A percentile compares a stretch with the other conserved stretches of the same genome.
Conservation (phyloP, 2,797 vertebrate species). For the Neosilurus mollespiculum region DNA sequence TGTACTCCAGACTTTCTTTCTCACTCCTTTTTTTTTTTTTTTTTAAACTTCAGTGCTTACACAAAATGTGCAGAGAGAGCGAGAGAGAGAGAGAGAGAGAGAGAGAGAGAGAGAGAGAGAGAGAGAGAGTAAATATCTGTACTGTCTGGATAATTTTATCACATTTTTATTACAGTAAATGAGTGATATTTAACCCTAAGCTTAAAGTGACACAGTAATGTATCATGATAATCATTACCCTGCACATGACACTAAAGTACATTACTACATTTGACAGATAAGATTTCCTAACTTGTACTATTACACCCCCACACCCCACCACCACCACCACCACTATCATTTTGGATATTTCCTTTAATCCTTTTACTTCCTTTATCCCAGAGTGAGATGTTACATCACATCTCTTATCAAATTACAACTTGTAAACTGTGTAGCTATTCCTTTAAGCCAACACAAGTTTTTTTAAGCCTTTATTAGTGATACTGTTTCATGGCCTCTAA, state of each 20-base stretch:
- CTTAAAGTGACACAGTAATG: background rate
- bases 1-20: slow-evolving; percentile 13
- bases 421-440: background rate
- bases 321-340: background rate
- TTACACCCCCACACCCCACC: too few species aligned
- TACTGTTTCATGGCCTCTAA: background rate
- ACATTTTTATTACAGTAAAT: background rate
- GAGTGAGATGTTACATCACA: background rate
- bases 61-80: background rate
- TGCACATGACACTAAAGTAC: background rate
- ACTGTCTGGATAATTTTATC: background rate
- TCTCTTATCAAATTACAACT: background rate
- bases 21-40: background rate
- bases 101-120: background rate
- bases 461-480: background rate
- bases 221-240: too few species aligned
- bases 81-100: background rate
- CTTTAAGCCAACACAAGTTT: too few species aligned
- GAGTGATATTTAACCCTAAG: background rate
- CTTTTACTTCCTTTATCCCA: background rate
- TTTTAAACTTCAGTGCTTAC: background rate
- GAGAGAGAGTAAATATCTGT: background rate
- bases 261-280: background rate
- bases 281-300: background rate
- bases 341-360: background rate